Evolutionary conservation across 2,113 vertebrate species (phyloP).

Genomic region (Clinocottus analis): DNA sequence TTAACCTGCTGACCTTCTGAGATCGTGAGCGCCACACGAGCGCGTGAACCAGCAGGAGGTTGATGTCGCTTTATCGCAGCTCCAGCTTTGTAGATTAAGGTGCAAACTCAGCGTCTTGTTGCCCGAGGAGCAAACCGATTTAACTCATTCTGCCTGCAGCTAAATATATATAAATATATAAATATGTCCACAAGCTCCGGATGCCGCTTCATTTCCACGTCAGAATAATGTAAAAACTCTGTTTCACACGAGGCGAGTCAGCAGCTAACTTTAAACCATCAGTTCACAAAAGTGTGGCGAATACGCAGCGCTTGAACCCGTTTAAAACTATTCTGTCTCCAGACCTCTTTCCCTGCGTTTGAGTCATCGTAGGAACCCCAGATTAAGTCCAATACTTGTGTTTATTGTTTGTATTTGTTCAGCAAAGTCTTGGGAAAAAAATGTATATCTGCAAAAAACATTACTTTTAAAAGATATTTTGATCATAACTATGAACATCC

Average conservation of each 20-base stretch:
- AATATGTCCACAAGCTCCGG: background rate
- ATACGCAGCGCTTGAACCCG: too few species aligned
- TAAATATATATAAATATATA: too few species aligned
- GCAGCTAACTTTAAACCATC: background rate
- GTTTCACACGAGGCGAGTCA: background rate
- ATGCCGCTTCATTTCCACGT: background rate
- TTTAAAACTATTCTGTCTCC: too few species aligned
- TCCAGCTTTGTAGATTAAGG: background rate
- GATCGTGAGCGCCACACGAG: background rate
- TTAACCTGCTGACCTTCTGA: background rate
- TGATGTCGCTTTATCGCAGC: fast-evolving
- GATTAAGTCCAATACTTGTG: too few species aligned
- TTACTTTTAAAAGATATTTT: too few species aligned
- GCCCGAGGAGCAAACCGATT: background rate
- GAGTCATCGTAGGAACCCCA: too few species aligned
- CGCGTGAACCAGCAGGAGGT: background rate
- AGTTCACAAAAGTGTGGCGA: background rate
- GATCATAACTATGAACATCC: too few species aligned
- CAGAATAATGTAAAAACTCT: conserved; percentile 9
- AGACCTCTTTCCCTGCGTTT: too few species aligned
- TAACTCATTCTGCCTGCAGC: background rate
- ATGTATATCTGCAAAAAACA: too few species aligned
- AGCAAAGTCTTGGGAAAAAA: too few species aligned
- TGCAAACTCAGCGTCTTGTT: background rate
- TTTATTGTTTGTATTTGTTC: too few species aligned